A percentile compares a stretch with the other conserved stretches of the same genome.
These are phyloP conservation scores for Chelon auratus DNA, from an alignment of 2,797 vertebrate genomes.

Conservation along the genomic window DNA sequence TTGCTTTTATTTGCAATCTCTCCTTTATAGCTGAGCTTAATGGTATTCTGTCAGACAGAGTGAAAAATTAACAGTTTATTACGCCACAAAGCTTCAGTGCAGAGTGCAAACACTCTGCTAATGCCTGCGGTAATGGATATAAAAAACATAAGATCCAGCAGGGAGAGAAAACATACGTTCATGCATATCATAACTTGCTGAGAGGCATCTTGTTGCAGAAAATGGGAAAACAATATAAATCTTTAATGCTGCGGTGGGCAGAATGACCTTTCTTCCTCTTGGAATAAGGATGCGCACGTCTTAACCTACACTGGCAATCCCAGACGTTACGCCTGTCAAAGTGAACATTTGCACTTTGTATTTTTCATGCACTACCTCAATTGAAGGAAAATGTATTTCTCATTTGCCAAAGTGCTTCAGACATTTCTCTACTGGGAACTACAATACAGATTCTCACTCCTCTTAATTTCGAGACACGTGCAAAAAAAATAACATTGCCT, in stretches of 20 bases:
- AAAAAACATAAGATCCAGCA: conserved; percentile 67
- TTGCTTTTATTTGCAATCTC: conserved; percentile 71
- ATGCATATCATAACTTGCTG: conserved; percentile 58
- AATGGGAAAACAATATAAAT: conserved; percentile 66
- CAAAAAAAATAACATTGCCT: background rate
- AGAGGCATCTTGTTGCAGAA: conserved; percentile 60
- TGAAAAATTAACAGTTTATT: conserved; percentile 79
- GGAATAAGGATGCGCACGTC: conserved; percentile 24
- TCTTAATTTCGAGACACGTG: background rate
- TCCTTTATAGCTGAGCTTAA: conserved; percentile 76
- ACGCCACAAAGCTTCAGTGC: conserved; percentile 68
- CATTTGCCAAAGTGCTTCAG: background rate
- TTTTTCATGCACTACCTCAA: conserved; percentile 3
- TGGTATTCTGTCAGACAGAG: conserved; percentile 78
- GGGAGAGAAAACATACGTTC: conserved; percentile 65
- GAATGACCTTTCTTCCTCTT: conserved; percentile 51
- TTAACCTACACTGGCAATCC: conserved; percentile 9
- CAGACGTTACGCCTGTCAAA: conserved; percentile 1
- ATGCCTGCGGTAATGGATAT: conserved; percentile 77
- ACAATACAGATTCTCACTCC: background rate
- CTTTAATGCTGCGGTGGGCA: conserved; percentile 54
- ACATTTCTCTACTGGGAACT: background rate
- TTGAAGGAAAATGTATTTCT: conserved; percentile 1
- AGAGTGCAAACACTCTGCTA: conserved; percentile 75
- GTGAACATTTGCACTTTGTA: conserved; percentile 4